Percentiles rank a stretch among this genome's conserved stretches.
Conservation (phyloP, 2,888 invertebrate species). For the Globia sparganii region DNA sequence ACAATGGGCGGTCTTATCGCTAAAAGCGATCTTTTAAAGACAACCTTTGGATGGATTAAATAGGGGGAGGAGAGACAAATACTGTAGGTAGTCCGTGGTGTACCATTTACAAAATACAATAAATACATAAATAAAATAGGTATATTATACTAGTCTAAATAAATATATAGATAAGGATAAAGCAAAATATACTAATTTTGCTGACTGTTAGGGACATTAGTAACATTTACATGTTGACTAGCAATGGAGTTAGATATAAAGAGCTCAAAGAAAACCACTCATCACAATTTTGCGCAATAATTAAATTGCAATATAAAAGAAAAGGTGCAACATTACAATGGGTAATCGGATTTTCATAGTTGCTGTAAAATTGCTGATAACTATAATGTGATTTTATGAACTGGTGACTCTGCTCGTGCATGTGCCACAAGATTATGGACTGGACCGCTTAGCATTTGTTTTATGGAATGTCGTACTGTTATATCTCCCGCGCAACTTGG, state of each 20-base stretch:
- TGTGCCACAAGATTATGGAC: conserved; percentile 49
- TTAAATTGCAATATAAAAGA: not conserved
- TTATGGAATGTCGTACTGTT: conserved; percentile 58
- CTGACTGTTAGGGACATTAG: not conserved
- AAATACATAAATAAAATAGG: too few species aligned
- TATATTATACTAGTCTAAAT: too few species aligned
- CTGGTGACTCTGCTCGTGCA: conserved; percentile 39
- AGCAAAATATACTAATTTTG: not conserved
- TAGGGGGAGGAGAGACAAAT: too few species aligned
- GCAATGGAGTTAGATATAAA: not conserved
- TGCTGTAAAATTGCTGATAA: conserved; percentile 42
- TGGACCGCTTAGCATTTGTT: conserved; percentile 32
- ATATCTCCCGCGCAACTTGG: conserved; percentile 63
- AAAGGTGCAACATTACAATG: conserved; percentile 23
- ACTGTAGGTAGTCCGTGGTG: too few species aligned
- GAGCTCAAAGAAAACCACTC: not conserved
- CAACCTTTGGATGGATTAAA: too few species aligned
- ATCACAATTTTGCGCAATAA: not conserved
- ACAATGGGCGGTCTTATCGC: too few species aligned
- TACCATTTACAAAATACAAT: too few species aligned
- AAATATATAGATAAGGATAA: too few species aligned
- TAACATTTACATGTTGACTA: not conserved
- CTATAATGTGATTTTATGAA: conserved; percentile 35
- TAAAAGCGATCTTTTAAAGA: too few species aligned
- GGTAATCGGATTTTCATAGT: not conserved